A percentile compares a stretch with the other conserved stretches of the same genome.
These are phyloP conservation scores for Peucedramus taeniatus DNA, from an alignment of 2,113 vertebrate species.

Conservation along the genomic window DNA sequence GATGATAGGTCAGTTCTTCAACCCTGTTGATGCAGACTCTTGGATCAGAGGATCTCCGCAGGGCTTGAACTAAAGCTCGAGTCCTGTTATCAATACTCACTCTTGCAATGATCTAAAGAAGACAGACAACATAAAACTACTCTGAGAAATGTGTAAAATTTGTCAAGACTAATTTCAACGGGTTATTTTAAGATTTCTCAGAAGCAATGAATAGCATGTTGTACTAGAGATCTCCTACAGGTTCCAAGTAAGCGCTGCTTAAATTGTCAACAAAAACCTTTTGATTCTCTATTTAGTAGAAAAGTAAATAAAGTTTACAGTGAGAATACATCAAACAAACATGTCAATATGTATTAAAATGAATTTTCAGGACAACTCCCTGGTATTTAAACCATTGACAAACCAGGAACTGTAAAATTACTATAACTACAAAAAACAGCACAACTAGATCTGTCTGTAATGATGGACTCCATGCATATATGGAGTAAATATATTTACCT, in stretches of 20 bases:
- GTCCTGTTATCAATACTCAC: slow-evolving; percentile 96
- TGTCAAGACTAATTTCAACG: background rate
- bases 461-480: background rate
- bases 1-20: slow-evolving; percentile 93
- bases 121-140: background rate
- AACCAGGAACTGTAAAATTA: background rate
- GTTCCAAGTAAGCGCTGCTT: background rate
- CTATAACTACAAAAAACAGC: background rate
- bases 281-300: background rate
- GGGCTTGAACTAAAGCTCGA: slow-evolving; percentile 87
- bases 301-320: background rate
- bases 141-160: background rate
- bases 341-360: background rate
- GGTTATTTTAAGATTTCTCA: slow-evolving; percentile 31
- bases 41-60: slow-evolving; percentile 84
- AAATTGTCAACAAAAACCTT: background rate
- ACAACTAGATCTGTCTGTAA: background rate
- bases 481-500: background rate
- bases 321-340: background rate
- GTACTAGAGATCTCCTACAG: background rate
- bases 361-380: background rate
- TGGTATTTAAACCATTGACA: background rate
- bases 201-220: background rate
- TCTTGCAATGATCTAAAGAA: slow-evolving; percentile 90
- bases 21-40: slow-evolving; percentile 89